Evolutionary conservation across 2,888 invertebrate species (phyloP), one percentile per base, ranked within the genome.

Genomic region (Digitonthophagus gazella): DNA sequence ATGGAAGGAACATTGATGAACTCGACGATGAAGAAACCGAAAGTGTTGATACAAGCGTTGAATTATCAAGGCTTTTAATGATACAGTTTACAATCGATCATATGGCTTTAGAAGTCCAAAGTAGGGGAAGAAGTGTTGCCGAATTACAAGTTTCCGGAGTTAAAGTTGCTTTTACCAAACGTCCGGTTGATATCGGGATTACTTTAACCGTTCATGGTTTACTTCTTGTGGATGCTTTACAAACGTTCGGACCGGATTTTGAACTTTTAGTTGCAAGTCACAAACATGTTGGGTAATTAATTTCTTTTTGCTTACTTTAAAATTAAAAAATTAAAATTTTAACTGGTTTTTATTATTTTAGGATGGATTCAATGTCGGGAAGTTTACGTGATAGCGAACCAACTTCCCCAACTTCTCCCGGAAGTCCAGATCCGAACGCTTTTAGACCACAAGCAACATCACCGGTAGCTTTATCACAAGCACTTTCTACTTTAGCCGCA

Each of bases 171-270:
- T 85, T 92, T 72, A 90, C 90, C 19, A 91, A 91, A 79, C 86
- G 93, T 55, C 89, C 91, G 0, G 86, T 86, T 15, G 93, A 95
- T 80, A 87, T 91, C 2, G 90, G 90, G 74, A 85, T 96, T 56
- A 90, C 92, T 1, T 88, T 97, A 71, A 94, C 95, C 8, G 96
- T 98, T 64, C 97, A 97, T 83, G 95, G 96, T 76, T 86, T 98
- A 75, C 86, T 98, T 68, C 84, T 98, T 67, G 97, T 96, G 2
- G 98, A 98, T 85, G 97, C 97, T 64, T 86, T 97, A 80, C 97
- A 98, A 84, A 95, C 95, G 14, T 96, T 94, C 82, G 97, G 98
- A 0, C 92, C 93, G 0, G 97, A 98, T 85, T 98, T 96, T 84
- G 97, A 97, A 82, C 85, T 98, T 65, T 86, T 98, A 5, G 90